Conservation (phyloP, 2,113 vertebrate genomes). For the Malurus melanocephalus region DNA sequence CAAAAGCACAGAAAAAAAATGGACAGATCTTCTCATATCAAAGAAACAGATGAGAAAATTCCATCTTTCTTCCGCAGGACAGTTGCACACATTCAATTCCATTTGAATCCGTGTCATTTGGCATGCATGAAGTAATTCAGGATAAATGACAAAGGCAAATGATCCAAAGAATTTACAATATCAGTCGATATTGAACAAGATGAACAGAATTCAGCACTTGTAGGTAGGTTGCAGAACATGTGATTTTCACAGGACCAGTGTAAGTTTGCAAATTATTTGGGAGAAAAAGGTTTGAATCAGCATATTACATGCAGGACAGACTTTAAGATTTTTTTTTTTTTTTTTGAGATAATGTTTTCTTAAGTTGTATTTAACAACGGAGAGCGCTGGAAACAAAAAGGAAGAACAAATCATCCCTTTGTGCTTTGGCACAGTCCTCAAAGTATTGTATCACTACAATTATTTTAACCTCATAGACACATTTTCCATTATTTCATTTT, state of each 20-base stretch:
- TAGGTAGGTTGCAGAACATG: neutral
- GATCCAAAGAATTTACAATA: neutral
- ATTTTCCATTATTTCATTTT: slow-evolving; percentile 50
- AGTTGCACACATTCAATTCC: neutral
- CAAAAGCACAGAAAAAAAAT: neutral
- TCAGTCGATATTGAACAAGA: neutral
- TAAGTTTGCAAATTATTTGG: neutral
- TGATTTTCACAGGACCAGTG: neutral
- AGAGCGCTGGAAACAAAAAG: slow-evolving; percentile 14
- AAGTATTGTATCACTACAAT: neutral
- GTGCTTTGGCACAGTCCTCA: neutral
- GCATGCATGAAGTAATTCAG: neutral
- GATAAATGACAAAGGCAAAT: neutral
- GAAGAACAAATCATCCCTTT: neutral
- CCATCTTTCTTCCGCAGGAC: neutral
- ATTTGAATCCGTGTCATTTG: neutral
- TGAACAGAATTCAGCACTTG: neutral
- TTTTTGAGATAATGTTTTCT: neutral
- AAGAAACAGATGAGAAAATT: neutral
- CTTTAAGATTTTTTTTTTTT: neutral
- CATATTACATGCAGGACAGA: neutral
- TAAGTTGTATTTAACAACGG: slow-evolving; percentile 17
- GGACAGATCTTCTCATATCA: neutral
- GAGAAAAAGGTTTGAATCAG: neutral
- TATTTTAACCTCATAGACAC: neutral